Conservation (phyloP, 2,888 invertebrate species). For the Drosophila pseudotalamancana region DNA sequence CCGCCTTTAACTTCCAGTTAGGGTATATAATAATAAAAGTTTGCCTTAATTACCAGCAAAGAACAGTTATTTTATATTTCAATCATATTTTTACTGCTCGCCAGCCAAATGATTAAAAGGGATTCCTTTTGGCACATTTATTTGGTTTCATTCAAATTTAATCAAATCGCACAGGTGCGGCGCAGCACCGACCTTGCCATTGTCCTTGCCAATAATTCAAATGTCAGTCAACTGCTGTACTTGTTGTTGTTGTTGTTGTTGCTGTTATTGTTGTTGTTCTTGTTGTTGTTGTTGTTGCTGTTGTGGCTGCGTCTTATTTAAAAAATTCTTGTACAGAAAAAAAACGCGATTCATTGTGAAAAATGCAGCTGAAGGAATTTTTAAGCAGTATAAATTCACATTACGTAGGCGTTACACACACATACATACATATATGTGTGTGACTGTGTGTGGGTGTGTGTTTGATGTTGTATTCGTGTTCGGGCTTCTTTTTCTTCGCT, state of each 20-base stretch:
- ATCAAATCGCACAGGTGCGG: slow-evolving; percentile 55
- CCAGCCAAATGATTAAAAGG: slow-evolving; percentile 21
- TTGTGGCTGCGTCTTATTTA: slow-evolving; percentile 12
- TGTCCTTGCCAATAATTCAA: slow-evolving; percentile 57
- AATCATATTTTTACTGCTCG: slow-evolving; percentile 12
- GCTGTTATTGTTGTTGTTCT: neutral
- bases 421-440: neutral
- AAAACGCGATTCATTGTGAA: slow-evolving; percentile 18
- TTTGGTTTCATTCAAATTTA: slow-evolving; percentile 9
- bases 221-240: slow-evolving; percentile 38
- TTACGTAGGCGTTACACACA: neutral
- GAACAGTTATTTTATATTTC: neutral
- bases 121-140: slow-evolving; percentile 4
- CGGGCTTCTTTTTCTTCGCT: slow-evolving; percentile 33
- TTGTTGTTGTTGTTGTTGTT: neutral
- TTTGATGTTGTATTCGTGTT: slow-evolving; percentile 12
- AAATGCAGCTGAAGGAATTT: slow-evolving; percentile 20
- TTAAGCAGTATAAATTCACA: slow-evolving; percentile 20
- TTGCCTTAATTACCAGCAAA: slow-evolving; percentile 19
- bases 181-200: slow-evolving; percentile 33
- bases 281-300: neutral
- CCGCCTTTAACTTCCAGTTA: neutral
- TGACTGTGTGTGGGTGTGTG: neutral
- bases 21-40: neutral
- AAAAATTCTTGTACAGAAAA: slow-evolving; percentile 23